These are phyloP conservation scores for Saturnia japonica DNA, from an alignment of 2,888 invertebrate genomes.

Conservation along the genomic window DNA sequence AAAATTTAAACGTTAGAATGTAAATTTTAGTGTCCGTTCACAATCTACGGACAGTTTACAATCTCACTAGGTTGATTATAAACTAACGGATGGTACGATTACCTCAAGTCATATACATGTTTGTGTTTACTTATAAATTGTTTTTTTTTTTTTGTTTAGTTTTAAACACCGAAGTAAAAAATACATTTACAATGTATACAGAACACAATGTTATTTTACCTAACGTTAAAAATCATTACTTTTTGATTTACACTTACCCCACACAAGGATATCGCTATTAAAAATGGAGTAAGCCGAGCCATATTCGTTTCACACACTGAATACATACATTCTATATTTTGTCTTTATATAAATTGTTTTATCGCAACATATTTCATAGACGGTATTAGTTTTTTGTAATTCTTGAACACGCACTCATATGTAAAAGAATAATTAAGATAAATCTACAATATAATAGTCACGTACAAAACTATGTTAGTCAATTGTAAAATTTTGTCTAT, in stretches of 20 bases:
- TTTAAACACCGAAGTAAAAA: background rate
- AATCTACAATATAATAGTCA: background rate
- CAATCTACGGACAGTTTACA: no score
- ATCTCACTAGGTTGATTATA: no score
- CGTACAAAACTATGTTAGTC: background rate
- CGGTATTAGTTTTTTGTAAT: background rate
- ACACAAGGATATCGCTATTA: background rate
- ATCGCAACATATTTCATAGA: slow-evolving; percentile 1
- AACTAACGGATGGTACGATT: no score
- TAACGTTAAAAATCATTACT: background rate
- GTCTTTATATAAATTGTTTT: slow-evolving; percentile 13
- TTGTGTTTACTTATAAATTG: background rate
- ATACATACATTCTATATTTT: background rate
- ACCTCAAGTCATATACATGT: background rate
- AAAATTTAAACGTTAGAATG: no score
- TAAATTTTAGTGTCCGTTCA: no score
- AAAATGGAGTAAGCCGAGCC: background rate
- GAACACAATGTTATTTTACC: background rate
- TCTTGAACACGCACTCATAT: background rate
- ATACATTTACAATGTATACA: background rate
- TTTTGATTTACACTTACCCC: slow-evolving; percentile 4
- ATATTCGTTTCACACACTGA: slow-evolving; percentile 6
- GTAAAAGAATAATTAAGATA: slow-evolving; percentile 5
- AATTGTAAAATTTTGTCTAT: slow-evolving; percentile 2
- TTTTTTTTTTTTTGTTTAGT: no score